phyloP scores from a whole-genome alignment of 2,113 vertebrate genomes.

The Acrocephalus kingi region DNA sequence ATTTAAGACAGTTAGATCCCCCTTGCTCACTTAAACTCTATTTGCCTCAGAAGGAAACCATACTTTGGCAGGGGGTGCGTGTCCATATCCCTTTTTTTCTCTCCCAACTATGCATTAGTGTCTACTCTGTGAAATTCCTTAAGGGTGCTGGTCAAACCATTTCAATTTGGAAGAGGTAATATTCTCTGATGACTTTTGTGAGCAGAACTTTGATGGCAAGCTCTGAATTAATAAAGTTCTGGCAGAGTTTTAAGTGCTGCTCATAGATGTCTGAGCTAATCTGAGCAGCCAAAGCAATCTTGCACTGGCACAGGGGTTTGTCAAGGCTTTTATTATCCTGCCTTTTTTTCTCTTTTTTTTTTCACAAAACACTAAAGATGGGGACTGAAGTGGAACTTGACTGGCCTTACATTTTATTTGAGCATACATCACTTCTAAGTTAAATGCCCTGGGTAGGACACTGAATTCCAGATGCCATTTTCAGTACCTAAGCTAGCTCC shows the following conservation, averaged over 20 bases:
- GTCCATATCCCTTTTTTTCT: neutral
- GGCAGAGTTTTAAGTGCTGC: neutral
- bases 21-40: neutral
- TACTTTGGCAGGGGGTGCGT: neutral
- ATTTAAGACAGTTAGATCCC: neutral
- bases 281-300: neutral
- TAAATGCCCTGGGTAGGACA: neutral
- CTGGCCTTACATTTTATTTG: neutral
- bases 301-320: neutral
- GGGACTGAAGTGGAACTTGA: neutral
- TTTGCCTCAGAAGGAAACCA: neutral
- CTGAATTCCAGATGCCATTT: neutral
- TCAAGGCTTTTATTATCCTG: neutral
- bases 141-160: neutral
- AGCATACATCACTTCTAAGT: accelerated
- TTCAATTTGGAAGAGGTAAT: neutral
- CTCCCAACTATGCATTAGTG: neutral
- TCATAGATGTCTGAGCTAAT: neutral
- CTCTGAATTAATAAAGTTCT: neutral
- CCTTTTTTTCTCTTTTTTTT: neutral
- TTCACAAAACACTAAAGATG: neutral
- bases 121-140: neutral
- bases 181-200: neutral
- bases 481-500: neutral
- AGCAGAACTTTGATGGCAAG: neutral